A percentile compares a stretch with the other conserved stretches of the same genome.
These are phyloP conservation scores for Apistogramma diplotaenia DNA, from an alignment of 2,113 vertebrate genomes.

Conservation along the genomic window DNA sequence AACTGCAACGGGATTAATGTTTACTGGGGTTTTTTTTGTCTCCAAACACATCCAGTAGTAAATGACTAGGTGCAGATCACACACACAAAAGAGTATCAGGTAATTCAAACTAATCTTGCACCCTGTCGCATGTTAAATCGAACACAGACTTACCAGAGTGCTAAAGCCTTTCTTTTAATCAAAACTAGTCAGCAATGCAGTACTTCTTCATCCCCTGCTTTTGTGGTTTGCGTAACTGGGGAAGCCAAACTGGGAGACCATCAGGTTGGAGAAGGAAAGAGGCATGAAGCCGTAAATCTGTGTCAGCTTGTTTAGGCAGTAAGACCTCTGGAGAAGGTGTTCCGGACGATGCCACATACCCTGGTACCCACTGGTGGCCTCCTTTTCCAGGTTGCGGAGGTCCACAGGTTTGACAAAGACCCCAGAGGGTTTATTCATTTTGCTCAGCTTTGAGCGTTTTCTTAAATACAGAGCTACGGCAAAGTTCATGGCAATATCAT, in stretches of 20 bases:
- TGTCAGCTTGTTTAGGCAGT: conserved; percentile 88
- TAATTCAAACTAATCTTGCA: background rate
- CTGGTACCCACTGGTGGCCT: conserved; percentile 85
- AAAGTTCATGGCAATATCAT: conserved; percentile 94
- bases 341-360: conserved; percentile 96
- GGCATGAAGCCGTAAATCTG: conserved; percentile 89
- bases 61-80: background rate
- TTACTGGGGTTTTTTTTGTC: background rate
- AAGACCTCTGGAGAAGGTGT: conserved; percentile 91
- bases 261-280: conserved; percentile 89
- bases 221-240: conserved; percentile 93
- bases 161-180: background rate
- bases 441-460: background rate
- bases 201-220: conserved; percentile 69
- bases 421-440: conserved; percentile 79
- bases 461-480: conserved; percentile 78
- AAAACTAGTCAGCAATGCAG: background rate
- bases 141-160: conserved; percentile 3
- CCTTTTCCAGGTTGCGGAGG: conserved; percentile 88
- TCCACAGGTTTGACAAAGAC: conserved; percentile 92
- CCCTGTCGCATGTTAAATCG: background rate
- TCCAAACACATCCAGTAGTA: background rate
- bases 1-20: background rate
- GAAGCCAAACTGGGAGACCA: conserved; percentile 96
- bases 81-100: background rate